Conservation (phyloP, 2,797 vertebrate species). For the Kryptopterus vitreolus region DNA sequence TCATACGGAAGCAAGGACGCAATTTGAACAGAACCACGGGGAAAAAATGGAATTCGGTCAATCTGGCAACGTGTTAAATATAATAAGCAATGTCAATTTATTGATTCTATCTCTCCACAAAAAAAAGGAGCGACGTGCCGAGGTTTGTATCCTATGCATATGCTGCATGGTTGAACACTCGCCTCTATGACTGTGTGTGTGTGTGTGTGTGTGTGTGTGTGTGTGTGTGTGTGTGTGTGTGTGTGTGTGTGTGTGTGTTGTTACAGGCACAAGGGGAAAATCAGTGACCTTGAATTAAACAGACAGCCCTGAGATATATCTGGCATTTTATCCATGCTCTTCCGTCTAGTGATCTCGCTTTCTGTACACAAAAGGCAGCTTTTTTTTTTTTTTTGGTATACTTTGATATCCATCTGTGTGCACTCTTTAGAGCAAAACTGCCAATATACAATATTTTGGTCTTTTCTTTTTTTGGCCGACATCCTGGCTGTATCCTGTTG, state of each 20-base stretch:
- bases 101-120: neutral
- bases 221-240: no score
- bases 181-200: neutral
- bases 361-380: conserved; percentile 19
- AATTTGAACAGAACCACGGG: neutral
- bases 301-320: conserved; percentile 45
- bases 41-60: neutral
- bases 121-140: no score
- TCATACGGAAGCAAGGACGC: neutral
- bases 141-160: neutral
- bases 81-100: no score
- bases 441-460: neutral
- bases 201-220: no score
- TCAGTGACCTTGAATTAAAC: conserved; percentile 45
- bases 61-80: neutral
- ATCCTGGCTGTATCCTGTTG: neutral
- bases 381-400: no score
- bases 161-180: neutral
- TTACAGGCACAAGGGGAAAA: conserved; percentile 36
- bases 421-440: neutral
- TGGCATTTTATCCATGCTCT: conserved; percentile 51
- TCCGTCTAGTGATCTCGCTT: conserved; percentile 25
- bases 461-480: neutral
- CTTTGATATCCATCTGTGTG: neutral
- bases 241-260: no score